Conservation (phyloP, 2,888 invertebrate species). For the Gonocerus acuteangulatus region DNA sequence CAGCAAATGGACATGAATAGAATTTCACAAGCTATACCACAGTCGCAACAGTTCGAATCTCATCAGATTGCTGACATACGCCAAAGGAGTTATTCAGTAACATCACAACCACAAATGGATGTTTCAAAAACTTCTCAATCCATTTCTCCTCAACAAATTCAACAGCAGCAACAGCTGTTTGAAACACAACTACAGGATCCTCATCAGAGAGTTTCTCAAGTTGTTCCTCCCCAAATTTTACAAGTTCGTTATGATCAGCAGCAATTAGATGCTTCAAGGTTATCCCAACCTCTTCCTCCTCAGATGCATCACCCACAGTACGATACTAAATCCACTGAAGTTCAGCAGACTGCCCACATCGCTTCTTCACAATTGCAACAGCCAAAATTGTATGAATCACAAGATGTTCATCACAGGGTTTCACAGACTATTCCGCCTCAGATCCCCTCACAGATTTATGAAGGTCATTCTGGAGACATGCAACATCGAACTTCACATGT, state of each 20-base stretch:
- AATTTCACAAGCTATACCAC: conserved; percentile 35
- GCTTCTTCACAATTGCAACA: not conserved
- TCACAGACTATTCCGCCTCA: conserved; percentile 4
- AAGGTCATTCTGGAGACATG: not conserved
- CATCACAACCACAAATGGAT: conserved; percentile 8
- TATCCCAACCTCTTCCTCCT: not conserved
- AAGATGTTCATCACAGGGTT: not conserved
- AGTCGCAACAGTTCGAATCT: conserved; percentile 40
- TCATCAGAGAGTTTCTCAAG: conserved; percentile 23
- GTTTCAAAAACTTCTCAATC: not conserved
- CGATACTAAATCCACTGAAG: not conserved
- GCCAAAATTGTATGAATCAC: not conserved
- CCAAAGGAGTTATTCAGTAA: not conserved
- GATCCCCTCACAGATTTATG: conserved; percentile 1
- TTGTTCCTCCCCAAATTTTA: conserved; percentile 18
- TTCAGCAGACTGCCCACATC: not conserved
- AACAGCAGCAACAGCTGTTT: not conserved
- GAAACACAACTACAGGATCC: conserved; percentile 13
- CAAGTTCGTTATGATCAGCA: conserved; percentile 1
- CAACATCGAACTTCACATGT: conserved; percentile 15
- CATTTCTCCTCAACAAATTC: not conserved
- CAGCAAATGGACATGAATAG: conserved; percentile 39
- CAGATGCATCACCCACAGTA: not conserved
- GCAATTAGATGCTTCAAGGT: not conserved
- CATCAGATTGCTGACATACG: conserved; percentile 42